Evolutionary conservation across 2,797 vertebrate species (phyloP).

Genomic region (Tenualosa thibaudeaui): DNA sequence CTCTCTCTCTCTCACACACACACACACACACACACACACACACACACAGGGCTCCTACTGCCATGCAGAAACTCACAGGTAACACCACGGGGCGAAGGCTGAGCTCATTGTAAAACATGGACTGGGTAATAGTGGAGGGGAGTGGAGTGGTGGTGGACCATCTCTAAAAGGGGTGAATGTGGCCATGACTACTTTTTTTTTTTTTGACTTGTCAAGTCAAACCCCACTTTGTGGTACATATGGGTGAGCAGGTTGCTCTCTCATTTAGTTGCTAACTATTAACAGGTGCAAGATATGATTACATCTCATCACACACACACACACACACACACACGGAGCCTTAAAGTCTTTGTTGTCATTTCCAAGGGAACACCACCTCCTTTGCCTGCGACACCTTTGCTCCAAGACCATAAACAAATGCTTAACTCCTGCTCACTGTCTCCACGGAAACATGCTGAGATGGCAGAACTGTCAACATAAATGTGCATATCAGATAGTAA

Average conservation of each 20-base stretch:
- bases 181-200: no score
- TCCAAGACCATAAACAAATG: slow-evolving; percentile 46
- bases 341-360: slow-evolving; percentile 8
- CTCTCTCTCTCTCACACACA: neutral
- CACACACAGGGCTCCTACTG: neutral
- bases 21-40: neutral
- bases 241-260: neutral
- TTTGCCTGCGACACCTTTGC: neutral
- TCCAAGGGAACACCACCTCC: neutral
- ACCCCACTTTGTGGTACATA: no score
- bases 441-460: slow-evolving; percentile 45
- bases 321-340: neutral
- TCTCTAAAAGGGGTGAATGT: neutral
- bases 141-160: neutral
- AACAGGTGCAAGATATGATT: neutral
- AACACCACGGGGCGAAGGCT: neutral
- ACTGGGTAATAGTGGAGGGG: no score
- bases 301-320: neutral
- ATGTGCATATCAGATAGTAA: neutral
- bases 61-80: neutral
- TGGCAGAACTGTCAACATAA: slow-evolving; percentile 34
- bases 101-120: neutral
- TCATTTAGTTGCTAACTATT: neutral
- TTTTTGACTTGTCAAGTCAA: no score
- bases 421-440: slow-evolving; percentile 57